These are phyloP conservation scores for Callorhinus ursinus DNA, from an alignment of 2,113 vertebrate genomes.

Conservation along the genomic window DNA sequence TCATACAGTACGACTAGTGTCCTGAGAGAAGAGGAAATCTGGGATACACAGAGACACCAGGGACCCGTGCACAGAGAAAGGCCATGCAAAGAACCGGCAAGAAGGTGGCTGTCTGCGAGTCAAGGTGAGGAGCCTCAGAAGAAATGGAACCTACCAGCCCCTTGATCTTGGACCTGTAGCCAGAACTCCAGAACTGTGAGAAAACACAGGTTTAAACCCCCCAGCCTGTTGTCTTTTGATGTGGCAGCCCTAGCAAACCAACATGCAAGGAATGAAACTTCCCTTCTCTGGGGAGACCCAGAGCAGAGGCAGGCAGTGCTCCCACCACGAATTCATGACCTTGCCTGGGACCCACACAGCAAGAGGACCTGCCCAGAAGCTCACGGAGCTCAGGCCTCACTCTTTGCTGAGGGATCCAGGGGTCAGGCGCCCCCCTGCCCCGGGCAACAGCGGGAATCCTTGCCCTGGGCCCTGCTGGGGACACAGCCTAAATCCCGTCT, in stretches of 20 bases:
- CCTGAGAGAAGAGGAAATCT: background rate
- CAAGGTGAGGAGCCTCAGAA: background rate
- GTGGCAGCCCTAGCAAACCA: background rate
- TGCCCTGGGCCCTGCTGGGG: background rate
- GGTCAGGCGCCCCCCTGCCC: too few relatives aligned
- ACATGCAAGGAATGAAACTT: background rate
- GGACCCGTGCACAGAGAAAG: background rate
- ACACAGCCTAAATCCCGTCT: background rate
- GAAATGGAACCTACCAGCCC: background rate
- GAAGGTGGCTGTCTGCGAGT: background rate
- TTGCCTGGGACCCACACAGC: background rate
- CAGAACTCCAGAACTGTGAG: background rate
- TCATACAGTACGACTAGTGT: background rate
- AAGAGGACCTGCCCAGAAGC: background rate
- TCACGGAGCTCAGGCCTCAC: background rate
- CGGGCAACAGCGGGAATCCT: background rate
- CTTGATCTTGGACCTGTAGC: background rate
- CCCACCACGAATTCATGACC: background rate
- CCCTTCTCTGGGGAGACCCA: background rate
- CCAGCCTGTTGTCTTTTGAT: background rate
- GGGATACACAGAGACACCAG: background rate
- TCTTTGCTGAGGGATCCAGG: background rate
- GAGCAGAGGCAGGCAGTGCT: too few relatives aligned
- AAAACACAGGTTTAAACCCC: background rate
- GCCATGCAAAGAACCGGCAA: too few relatives aligned